Conservation (phyloP, 2,113 vertebrate genomes). For the Channa argus region DNA sequence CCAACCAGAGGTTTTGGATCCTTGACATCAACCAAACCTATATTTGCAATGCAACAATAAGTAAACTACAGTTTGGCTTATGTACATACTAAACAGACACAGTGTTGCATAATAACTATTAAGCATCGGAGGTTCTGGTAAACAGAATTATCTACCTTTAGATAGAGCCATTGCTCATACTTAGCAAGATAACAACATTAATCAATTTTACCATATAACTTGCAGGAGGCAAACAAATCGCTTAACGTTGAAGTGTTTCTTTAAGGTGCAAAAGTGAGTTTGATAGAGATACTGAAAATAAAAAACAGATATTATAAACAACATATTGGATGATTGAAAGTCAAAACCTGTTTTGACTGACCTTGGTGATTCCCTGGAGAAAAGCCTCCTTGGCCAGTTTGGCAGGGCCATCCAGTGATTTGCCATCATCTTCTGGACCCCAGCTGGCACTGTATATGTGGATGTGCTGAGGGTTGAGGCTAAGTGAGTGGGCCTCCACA, state of each 20-base stretch:
- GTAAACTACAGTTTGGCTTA: too few species aligned
- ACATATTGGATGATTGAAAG: conserved; percentile 17
- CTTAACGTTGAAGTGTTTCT: background rate
- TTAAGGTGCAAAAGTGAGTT: conserved; percentile 12
- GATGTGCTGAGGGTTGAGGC: conserved; percentile 94
- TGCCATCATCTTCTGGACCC: conserved; percentile 96
- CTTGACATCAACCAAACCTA: too few species aligned
- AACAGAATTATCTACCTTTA: background rate
- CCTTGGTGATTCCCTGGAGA: conserved; percentile 93
- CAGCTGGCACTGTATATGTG: conserved; percentile 95
- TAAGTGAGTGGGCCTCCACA: conserved; percentile 95
- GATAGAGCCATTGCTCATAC: background rate
- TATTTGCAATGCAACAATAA: too few species aligned
- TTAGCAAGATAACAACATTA: too few species aligned
- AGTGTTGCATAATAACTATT: too few species aligned
- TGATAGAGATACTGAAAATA: conserved; percentile 2
- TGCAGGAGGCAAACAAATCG: background rate
- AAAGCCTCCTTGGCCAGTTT: conserved; percentile 96
- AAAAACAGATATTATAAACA: background rate
- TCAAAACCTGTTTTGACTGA: conserved; percentile 67
- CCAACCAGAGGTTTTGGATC: too few species aligned
- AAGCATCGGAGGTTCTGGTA: too few species aligned
- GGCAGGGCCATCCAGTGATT: conserved; percentile 96
- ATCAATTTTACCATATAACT: conserved; percentile 1
- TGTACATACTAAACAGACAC: too few species aligned